Evolutionary conservation across 2,113 vertebrate species (phyloP).

Genomic region (Suricata suricatta): DNA sequence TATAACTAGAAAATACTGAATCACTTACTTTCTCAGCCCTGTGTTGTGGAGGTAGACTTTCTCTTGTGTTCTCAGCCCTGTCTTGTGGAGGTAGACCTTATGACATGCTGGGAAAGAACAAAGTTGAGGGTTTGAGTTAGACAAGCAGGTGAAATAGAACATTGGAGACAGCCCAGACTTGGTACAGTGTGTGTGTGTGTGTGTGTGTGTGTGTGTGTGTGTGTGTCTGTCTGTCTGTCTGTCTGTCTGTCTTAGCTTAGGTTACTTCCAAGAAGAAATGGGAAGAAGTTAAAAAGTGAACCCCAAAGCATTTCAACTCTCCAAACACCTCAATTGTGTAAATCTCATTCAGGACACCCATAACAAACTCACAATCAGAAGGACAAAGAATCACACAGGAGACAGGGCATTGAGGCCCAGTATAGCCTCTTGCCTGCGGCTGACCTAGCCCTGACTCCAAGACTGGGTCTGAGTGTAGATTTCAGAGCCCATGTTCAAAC

Average conservation of each 20-base stretch:
- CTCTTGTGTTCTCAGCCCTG: background rate
- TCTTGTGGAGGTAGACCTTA: background rate
- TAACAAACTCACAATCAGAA: background rate
- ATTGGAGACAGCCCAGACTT: background rate
- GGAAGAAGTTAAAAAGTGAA: background rate
- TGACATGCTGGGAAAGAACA: background rate
- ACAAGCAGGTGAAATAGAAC: background rate
- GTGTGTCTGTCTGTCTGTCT: no score
- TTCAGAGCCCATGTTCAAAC: background rate
- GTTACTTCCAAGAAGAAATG: background rate
- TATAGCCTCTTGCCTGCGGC: background rate
- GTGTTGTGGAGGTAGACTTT: background rate
- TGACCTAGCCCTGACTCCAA: background rate
- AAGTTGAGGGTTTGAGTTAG: background rate
- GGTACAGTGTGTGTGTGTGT: background rate
- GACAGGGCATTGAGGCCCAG: background rate
- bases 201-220: no score
- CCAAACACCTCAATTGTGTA: fast-evolving
- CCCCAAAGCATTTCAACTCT: background rate
- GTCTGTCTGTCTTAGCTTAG: background rate
- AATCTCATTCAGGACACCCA: background rate
- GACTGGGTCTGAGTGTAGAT: background rate
- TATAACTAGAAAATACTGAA: background rate
- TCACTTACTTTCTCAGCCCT: background rate
- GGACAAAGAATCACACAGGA: background rate